Evolutionary conservation across 35 echinoderm and acorn worm genomes (phyloP).

Genomic region (Eucidaris tribuloides): DNA sequence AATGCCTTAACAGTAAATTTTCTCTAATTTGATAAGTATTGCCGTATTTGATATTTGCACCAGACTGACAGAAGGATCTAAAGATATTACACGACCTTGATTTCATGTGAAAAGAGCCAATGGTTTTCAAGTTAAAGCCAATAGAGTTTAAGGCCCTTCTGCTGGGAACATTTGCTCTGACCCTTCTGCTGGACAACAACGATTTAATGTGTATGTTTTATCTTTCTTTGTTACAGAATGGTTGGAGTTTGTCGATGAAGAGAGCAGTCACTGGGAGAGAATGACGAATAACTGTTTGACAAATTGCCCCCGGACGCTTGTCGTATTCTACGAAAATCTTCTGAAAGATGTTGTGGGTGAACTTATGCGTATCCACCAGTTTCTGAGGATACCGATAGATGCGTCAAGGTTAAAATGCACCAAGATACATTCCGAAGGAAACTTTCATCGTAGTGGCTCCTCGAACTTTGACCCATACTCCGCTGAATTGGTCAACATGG

Average conservation of each 20-base stretch:
- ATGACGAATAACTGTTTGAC: conserved; percentile 16
- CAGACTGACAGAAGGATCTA: too few relatives aligned
- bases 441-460: background rate
- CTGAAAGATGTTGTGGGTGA: background rate
- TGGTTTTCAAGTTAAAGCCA: too few relatives aligned
- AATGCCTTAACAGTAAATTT: too few relatives aligned
- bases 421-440: background rate
- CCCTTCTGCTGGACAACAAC: too few relatives aligned
- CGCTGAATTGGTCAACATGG: background rate
- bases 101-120: too few relatives aligned
- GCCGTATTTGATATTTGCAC: too few relatives aligned
- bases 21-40: too few relatives aligned
- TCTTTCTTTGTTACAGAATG: too few relatives aligned
- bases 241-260: conserved; percentile 14
- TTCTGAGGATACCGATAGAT: background rate
- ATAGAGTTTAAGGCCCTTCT: too few relatives aligned
- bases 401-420: background rate
- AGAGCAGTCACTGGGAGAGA: conserved; percentile 17
- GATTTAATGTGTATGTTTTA: too few relatives aligned
- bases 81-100: too few relatives aligned
- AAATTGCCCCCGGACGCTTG: background rate
- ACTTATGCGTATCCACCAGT: background rate
- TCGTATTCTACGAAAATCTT: conserved; percentile 18
- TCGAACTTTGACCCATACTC: background rate
- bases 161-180: too few relatives aligned